phyloP scores from a whole-genome alignment of 2,797 vertebrate species.

The Paguma larvata region DNA sequence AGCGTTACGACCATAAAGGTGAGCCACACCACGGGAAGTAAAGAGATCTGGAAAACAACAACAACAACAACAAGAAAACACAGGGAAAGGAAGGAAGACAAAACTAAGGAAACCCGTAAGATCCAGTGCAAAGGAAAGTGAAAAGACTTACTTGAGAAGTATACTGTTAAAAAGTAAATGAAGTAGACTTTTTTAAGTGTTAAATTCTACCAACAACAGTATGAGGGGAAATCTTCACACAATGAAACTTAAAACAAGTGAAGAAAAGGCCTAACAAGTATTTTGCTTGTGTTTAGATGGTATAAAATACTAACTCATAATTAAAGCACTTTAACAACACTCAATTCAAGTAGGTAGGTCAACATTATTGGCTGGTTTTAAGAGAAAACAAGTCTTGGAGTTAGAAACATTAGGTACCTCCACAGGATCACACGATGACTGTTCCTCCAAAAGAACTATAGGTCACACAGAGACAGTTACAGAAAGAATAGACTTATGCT shows the following conservation, averaged over 20 bases:
- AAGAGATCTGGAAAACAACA: background rate
- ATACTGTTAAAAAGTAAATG: conserved; percentile 74
- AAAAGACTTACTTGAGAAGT: conserved; percentile 66
- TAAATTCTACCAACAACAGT: conserved; percentile 74
- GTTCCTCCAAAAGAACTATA: background rate
- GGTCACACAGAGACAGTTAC: background rate
- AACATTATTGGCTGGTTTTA: conserved; percentile 43
- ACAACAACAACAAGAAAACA: background rate
- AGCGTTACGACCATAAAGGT: background rate
- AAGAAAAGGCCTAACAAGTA: conserved; percentile 51
- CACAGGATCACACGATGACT: background rate
- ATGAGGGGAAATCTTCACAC: conserved; percentile 66
- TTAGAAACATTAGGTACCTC: background rate
- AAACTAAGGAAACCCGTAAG: conserved; percentile 30
- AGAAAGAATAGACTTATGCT: background rate
- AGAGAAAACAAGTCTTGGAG: background rate
- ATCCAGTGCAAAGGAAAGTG: conserved; percentile 66
- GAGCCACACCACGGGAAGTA: background rate
- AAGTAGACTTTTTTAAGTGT: conserved; percentile 73
- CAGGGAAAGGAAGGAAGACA: background rate
- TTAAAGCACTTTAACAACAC: conserved; percentile 61
- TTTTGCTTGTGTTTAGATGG: conserved; percentile 66
- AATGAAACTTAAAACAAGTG: conserved; percentile 67
- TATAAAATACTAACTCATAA: conserved; percentile 69
- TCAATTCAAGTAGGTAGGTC: conserved; percentile 69